Evolutionary conservation across 2,113 vertebrate genomes (phyloP).

Genomic region (Diphyllodes magnificus): DNA sequence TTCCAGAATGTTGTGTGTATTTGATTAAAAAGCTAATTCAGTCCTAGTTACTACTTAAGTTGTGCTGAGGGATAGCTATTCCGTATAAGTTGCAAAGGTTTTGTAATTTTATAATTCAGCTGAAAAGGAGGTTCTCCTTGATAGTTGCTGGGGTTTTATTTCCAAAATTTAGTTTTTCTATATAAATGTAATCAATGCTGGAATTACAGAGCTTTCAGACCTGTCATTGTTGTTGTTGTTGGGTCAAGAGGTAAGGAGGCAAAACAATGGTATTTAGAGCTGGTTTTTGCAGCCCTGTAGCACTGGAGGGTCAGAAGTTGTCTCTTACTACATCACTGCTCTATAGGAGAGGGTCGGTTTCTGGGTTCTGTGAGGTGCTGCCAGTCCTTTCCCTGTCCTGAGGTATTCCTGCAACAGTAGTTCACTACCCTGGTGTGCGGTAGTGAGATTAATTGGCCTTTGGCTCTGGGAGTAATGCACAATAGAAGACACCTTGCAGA

Average conservation of each 20-base stretch:
- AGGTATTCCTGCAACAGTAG: background rate
- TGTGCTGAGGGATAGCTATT: background rate
- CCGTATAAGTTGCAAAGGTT: background rate
- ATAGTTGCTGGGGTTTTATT: background rate
- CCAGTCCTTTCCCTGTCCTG: background rate
- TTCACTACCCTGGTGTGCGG: background rate
- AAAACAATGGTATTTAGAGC: background rate
- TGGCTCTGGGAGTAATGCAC: background rate
- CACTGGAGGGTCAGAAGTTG: background rate
- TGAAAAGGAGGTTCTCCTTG: background rate
- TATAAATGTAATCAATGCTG: background rate
- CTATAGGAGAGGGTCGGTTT: background rate
- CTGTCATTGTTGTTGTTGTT: background rate
- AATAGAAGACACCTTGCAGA: background rate
- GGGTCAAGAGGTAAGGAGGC: background rate
- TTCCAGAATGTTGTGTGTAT: background rate
- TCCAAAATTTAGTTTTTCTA: background rate
- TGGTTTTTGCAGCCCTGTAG: background rate
- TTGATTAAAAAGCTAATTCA: background rate
- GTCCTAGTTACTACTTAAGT: background rate
- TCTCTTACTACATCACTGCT: background rate
- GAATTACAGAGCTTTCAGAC: background rate
- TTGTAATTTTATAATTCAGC: background rate
- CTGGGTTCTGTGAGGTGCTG: background rate
- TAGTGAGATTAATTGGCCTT: background rate